Conservation (phyloP, 2,888 invertebrate species). For the Rhaphigaster nebulosa region DNA sequence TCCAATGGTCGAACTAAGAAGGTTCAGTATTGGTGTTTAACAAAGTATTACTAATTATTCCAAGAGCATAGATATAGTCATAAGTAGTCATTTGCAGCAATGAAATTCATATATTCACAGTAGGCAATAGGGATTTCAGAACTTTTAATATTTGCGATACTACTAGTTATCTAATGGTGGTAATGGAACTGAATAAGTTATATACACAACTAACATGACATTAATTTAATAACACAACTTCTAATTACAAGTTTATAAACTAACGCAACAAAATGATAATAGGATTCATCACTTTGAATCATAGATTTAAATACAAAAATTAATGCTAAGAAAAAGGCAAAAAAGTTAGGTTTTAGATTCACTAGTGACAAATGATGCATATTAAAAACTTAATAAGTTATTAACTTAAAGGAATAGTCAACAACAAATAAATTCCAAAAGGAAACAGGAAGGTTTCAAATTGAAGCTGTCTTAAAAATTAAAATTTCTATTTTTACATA, state of each 20-base stretch:
- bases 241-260: too few relatives aligned
- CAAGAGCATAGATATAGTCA: not conserved
- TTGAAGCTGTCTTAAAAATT: not conserved
- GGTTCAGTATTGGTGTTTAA: not conserved
- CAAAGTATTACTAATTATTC: not conserved
- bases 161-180: not conserved
- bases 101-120: not conserved
- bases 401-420: not conserved
- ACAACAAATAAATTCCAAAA: not conserved
- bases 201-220: too few relatives aligned
- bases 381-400: not conserved
- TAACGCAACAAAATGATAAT: not conserved
- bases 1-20: too few relatives aligned
- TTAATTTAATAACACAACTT: too few relatives aligned
- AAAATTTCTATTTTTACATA: not conserved
- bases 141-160: not conserved
- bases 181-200: not conserved
- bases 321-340: not conserved
- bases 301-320: not conserved
- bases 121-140: not conserved
- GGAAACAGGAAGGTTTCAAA: slow-evolving; percentile 9
- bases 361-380: not conserved
- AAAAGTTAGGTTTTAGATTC: not conserved
- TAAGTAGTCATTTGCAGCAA: not conserved
- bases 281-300: not conserved